Conservation (phyloP, 2,888 invertebrate genomes). For the Campoplex nolae region DNA sequence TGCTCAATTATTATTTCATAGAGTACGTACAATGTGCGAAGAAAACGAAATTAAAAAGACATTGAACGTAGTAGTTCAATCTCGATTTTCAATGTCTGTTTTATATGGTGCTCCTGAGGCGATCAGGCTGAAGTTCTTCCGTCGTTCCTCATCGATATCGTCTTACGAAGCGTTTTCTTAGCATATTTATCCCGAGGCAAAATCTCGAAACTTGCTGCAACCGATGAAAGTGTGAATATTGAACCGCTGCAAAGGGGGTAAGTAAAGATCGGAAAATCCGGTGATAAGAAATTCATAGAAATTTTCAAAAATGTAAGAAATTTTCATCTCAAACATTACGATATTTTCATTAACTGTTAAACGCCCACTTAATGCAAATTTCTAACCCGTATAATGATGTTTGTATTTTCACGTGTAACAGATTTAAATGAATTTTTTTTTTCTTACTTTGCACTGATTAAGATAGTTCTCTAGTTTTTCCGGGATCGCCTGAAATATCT, state of each 20-base stretch:
- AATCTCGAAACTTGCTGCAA: conserved; percentile 5
- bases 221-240: conserved; percentile 7
- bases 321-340: neutral
- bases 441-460: too few relatives aligned
- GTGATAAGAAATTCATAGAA: neutral
- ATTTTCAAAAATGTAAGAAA: neutral
- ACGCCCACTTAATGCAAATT: neutral
- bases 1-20: conserved; percentile 18
- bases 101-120: conserved; percentile 4
- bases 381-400: neutral
- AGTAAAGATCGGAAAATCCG: conserved; percentile 10
- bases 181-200: conserved; percentile 18
- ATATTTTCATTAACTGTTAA: neutral
- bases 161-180: conserved; percentile 12
- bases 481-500: too few relatives aligned
- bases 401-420: too few relatives aligned
- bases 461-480: neutral
- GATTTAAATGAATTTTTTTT: too few relatives aligned
- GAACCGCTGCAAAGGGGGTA: conserved; percentile 21
- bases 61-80: conserved; percentile 6
- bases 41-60: neutral
- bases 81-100: conserved; percentile 29
- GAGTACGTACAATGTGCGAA: neutral
- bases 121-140: conserved; percentile 40
- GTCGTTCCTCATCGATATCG: conserved; percentile 28